phyloP scores from a whole-genome alignment of 1,140 invertebrate species.

The Sycophila sp. region DNA sequence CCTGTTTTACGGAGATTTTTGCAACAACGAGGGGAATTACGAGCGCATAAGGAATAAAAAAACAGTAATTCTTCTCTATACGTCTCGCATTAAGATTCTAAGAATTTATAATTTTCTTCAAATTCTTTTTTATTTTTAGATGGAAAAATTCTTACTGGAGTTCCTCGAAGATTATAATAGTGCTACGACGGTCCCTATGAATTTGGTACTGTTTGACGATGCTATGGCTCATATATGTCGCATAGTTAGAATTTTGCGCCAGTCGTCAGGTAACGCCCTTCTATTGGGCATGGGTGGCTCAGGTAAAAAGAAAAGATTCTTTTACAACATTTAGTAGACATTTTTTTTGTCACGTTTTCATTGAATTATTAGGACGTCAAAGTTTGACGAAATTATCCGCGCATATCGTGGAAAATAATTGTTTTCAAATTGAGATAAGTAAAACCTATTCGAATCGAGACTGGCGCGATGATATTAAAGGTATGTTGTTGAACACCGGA shows the following conservation, averaged over 20 bases:
- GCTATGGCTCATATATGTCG: constrained; percentile 75
- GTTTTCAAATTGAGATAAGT: constrained; percentile 70
- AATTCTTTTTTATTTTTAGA: constrained; percentile 39
- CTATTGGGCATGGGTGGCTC: constrained; percentile 76
- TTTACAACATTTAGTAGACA: no score
- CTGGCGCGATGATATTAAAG: constrained; percentile 75
- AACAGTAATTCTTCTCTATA: no score
- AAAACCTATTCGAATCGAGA: constrained; percentile 66
- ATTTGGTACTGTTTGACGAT: constrained; percentile 76
- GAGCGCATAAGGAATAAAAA: constrained; percentile 41
- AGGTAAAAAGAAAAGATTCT: constrained; percentile 56
- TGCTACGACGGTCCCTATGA: constrained; percentile 75
- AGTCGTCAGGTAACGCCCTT: constrained; percentile 70
- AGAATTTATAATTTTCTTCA: not conserved
- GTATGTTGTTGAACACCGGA: constrained; percentile 70
- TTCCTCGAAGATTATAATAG: constrained; percentile 76
- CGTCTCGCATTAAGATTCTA: no score
- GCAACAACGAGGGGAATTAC: constrained; percentile 39
- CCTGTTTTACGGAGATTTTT: constrained; percentile 50
- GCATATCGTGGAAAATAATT: constrained; percentile 70
- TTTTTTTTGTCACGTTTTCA: no score
- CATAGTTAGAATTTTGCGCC: constrained; percentile 73
- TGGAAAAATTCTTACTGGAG: constrained; percentile 57
- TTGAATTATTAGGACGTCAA: constrained; percentile 70
- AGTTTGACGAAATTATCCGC: constrained; percentile 73